A percentile compares a stretch with the other conserved stretches of the same genome.
These are phyloP conservation scores for Tachysurus vachellii DNA, from an alignment of 2,113 vertebrate genomes.

Conservation along the genomic window DNA sequence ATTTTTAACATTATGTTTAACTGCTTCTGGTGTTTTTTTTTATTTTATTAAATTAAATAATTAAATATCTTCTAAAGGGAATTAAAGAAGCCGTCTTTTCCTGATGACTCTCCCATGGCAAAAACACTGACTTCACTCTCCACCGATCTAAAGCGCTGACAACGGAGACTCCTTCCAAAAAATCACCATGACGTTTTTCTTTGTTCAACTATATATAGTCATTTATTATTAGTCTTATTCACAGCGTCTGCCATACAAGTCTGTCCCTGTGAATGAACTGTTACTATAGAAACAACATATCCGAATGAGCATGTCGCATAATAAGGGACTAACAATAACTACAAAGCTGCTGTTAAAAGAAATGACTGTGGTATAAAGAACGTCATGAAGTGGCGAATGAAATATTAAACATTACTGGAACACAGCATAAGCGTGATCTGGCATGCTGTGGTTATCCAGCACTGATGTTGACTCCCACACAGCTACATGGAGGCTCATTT, in stretches of 20 bases:
- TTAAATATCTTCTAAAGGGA: neutral
- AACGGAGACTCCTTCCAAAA: neutral
- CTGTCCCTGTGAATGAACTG: neutral
- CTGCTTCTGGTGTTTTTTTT: neutral
- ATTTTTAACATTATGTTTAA: neutral
- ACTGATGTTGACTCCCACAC: neutral
- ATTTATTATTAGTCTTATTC: neutral
- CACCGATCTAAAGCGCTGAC: neutral
- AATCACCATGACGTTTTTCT: neutral
- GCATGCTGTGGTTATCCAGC: neutral
- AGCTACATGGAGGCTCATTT: slow-evolving; percentile 3
- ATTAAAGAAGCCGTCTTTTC: neutral
- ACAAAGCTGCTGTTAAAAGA: neutral
- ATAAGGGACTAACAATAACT: neutral
- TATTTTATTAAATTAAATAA: neutral
- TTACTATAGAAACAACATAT: slow-evolving; percentile 13
- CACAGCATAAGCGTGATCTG: neutral
- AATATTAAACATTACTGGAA: neutral
- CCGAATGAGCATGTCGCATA: neutral
- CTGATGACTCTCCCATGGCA: neutral
- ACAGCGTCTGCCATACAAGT: neutral
- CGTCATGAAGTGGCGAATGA: neutral
- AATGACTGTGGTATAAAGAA: neutral
- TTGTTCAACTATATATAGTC: neutral
- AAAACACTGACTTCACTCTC: neutral